Evolutionary conservation across 2,888 invertebrate genomes (phyloP), one percentile per base, ranked within the genome.

Genomic region (Andrena trimmerana): DNA sequence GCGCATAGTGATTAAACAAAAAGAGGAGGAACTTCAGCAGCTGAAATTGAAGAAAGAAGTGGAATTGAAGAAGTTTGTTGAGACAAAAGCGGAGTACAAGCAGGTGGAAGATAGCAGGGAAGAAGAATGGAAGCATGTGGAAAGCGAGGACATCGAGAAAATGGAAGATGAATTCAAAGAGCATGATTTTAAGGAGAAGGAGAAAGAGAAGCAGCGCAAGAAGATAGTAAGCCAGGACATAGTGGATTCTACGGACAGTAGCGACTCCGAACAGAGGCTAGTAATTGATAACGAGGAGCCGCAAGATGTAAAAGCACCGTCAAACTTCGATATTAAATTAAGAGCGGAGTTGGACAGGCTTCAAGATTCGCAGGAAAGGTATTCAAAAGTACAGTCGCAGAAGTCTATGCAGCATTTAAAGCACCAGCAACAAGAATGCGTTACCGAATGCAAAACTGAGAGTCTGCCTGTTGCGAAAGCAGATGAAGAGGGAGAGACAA

Each of bases 211-310:
- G 36, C 89, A 88, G 33, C 89, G 89, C 13, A 93, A 92, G 54
- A 92, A 91, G n/a, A 66, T 86, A 5, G 90, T 94, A 2, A 94
- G 93, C 71, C 94, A 94, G 67, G 94, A 95, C 57, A 95, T 94
- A 78, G 92, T 95, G 36, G 96, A 95, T 57, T 96, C 96, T 10
- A 95, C 95, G 0, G 96, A 96, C 79, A 96, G 95, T 88, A 96
- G 96, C 67, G 96, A 96, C 92, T 96, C 96, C 0, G 96, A 96
- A 86, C 95, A 95, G 78, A 94, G 96, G 8, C 92, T 96, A 29
- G 95, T 96, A 0, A 96, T 96, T 66, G 96, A 92, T 90, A 94
- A 90, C 88, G 94, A 88, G 90, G 94, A 74, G 90, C 91, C 83
- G 83, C 91, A 81, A 48, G 87, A 88, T 27, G 70, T 86, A 16